A percentile compares a stretch with the other conserved stretches of the same genome.
Evolutionary conservation across 2,797 vertebrate genomes (phyloP).

Genomic region (Melopsittacus undulatus): DNA sequence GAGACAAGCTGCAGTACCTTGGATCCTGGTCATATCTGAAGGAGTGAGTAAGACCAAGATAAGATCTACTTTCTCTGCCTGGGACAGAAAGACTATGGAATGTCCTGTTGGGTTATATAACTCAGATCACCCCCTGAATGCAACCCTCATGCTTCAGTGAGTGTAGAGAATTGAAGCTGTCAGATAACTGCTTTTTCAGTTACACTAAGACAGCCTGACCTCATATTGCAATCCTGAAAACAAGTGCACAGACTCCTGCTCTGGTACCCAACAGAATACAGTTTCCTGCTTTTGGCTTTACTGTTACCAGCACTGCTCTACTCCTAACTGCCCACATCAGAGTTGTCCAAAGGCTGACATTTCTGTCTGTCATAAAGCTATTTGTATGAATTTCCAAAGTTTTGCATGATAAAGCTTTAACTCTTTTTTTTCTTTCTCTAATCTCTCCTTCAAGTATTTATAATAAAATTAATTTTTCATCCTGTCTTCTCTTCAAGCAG

Average conservation of each 20-base stretch:
- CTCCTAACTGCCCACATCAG: not conserved
- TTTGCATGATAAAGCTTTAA: not conserved
- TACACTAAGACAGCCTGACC: not conserved
- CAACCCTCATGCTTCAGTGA: not conserved
- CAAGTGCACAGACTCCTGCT: not conserved
- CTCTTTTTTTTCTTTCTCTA: not conserved
- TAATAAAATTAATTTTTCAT: not conserved
- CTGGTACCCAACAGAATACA: not conserved
- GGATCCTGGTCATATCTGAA: not conserved
- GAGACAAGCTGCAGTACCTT: not conserved
- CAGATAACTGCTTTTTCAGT: not conserved
- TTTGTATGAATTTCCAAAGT: not conserved
- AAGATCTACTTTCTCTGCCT: not conserved
- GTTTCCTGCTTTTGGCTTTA: not conserved
- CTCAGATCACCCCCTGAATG: accelerated
- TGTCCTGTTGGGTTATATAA: not conserved
- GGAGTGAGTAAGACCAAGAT: not conserved
- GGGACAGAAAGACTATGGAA: not conserved
- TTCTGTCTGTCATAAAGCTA: not conserved
- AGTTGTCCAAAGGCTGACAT: not conserved
- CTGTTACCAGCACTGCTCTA: not conserved
- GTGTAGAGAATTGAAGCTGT: not conserved
- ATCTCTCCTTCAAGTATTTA: not conserved
- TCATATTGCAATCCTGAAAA: not conserved
- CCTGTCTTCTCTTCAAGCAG: not conserved